Conservation (phyloP, 2,888 invertebrate genomes). For the Lasioglossum oenotherae region DNA sequence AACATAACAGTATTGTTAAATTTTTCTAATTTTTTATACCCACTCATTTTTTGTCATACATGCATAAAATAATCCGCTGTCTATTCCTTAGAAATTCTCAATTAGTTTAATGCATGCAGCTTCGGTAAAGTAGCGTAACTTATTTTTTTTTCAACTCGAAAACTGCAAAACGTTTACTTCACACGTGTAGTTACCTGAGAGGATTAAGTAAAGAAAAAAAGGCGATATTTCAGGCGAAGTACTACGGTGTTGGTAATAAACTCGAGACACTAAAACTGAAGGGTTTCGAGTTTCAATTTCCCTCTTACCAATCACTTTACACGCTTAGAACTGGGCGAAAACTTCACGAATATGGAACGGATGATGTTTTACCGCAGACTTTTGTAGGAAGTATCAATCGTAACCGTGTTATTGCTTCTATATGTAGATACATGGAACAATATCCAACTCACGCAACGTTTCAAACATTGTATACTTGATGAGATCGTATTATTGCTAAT, state of each 20-base stretch:
- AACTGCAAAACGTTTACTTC: no score
- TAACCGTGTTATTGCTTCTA: slow-evolving; percentile 17
- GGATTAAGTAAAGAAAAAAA: neutral
- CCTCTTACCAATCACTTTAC: neutral
- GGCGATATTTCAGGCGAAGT: neutral
- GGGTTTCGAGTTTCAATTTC: slow-evolving; percentile 12
- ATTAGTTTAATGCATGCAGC: neutral
- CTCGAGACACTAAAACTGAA: slow-evolving; percentile 2
- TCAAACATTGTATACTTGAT: slow-evolving; percentile 7
- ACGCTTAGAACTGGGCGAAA: slow-evolving; percentile 25
- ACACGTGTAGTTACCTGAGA: no score
- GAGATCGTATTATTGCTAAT: slow-evolving; percentile 37
- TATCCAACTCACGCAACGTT: neutral
- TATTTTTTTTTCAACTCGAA: neutral
- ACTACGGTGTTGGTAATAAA: slow-evolving; percentile 5
- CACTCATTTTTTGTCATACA: no score
- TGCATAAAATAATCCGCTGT: neutral
- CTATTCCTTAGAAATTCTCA: neutral
- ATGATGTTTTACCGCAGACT: slow-evolving; percentile 19
- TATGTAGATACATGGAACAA: neutral
- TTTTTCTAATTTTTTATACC: no score
- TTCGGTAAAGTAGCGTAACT: neutral
- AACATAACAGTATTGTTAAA: no score
- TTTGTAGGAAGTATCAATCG: slow-evolving; percentile 29
- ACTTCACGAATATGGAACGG: slow-evolving; percentile 12